phyloP scores from a whole-genome alignment of 2,113 vertebrate genomes.

The Rhea americana region DNA sequence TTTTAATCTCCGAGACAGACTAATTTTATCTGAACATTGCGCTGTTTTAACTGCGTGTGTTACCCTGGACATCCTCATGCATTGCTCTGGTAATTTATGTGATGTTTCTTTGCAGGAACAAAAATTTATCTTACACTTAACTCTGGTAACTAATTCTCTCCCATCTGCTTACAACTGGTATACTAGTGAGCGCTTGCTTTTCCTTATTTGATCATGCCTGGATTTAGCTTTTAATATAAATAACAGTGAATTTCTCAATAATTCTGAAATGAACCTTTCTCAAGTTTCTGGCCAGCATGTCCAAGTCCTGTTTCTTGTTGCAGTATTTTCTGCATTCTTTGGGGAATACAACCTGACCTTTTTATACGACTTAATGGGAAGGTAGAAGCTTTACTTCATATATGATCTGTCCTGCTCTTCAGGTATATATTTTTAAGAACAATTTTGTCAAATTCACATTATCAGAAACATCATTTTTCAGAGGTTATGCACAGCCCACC shows the following conservation, averaged over 20 bases:
- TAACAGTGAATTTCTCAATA: not conserved
- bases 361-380: not conserved
- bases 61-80: conserved; percentile 14
- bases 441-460: not conserved
- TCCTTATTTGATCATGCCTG: conserved; percentile 31
- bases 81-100: conserved; percentile 20
- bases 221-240: conserved; percentile 35
- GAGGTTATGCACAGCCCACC: not conserved
- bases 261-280: conserved; percentile 6
- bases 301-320: not conserved
- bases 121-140: conserved; percentile 34
- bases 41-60: conserved; percentile 15
- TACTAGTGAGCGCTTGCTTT: conserved; percentile 7
- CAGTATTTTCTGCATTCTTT: not conserved
- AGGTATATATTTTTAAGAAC: not conserved
- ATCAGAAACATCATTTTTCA: not conserved
- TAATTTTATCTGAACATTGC: not conserved
- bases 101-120: conserved; percentile 44
- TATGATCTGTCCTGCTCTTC: not conserved
- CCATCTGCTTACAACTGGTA: conserved; percentile 42
- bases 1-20: conserved; percentile 1
- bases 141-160: conserved; percentile 51
- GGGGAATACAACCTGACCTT: not conserved
- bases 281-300: not conserved
- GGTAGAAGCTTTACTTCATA: not conserved